A percentile compares a stretch with the other conserved stretches of the same genome.
Evolutionary conservation across 1,140 invertebrate genomes (phyloP).

Genomic region (Fopius arisanus): DNA sequence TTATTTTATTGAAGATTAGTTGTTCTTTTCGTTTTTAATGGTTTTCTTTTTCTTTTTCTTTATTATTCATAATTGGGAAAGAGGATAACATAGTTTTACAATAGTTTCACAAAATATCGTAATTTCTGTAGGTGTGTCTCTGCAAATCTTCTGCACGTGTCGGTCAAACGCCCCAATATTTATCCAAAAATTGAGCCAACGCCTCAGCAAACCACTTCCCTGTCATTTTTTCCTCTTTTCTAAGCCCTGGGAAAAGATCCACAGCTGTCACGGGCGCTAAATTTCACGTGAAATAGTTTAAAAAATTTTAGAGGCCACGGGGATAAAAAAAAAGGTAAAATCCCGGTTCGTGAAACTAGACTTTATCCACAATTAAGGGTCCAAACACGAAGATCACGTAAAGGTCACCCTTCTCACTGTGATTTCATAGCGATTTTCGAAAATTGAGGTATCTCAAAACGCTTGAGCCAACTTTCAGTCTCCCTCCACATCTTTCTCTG

Average conservation of each 20-base stretch:
- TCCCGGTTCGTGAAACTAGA: constrained; percentile 12
- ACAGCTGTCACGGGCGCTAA: constrained; percentile 21
- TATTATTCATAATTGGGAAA: too few species aligned
- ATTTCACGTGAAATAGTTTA: constrained; percentile 29
- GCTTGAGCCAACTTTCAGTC: constrained; percentile 11
- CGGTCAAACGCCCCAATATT: constrained; percentile 8
- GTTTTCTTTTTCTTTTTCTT: too few species aligned
- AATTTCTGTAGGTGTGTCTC: not conserved
- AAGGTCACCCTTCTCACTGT: constrained; percentile 1
- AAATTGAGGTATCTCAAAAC: constrained; percentile 37
- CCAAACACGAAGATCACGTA: constrained; percentile 18
- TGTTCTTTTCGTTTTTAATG: too few species aligned
- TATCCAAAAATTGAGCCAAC: constrained; percentile 14
- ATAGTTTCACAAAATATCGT: not conserved
- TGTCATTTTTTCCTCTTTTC: constrained; percentile 26
- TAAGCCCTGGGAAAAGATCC: not conserved
- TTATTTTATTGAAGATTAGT: too few species aligned
- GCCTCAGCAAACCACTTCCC: constrained; percentile 3
- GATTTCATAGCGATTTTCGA: constrained; percentile 39
- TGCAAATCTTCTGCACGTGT: constrained; percentile 14
- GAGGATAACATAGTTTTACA: too few species aligned
- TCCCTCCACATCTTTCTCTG: not conserved
- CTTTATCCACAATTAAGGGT: constrained; percentile 16
- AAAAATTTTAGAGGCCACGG: not conserved
- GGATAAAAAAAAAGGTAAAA: constrained; percentile 8